Conservation (phyloP, 2,797 vertebrate genomes). For the Numenius phaeopus region DNA sequence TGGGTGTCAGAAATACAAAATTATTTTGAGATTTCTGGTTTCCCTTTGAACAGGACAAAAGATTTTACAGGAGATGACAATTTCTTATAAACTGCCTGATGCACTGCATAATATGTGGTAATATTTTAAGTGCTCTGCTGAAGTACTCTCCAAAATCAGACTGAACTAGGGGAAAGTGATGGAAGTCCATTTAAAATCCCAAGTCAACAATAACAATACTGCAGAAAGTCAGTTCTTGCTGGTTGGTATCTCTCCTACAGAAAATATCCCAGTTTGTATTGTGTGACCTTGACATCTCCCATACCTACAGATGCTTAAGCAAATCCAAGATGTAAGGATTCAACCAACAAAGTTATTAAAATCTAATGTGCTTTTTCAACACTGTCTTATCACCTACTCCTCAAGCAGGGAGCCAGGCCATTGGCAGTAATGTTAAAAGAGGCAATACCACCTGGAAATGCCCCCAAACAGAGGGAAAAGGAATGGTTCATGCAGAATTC, state of each 20-base stretch:
- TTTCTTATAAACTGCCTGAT: slow-evolving; percentile 7
- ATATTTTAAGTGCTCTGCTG: not conserved
- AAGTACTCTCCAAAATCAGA: not conserved
- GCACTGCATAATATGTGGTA: not conserved
- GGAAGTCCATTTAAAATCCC: not conserved
- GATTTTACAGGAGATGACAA: slow-evolving; percentile 29
- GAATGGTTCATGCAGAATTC: not conserved
- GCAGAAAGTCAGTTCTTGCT: not conserved
- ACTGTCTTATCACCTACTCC: not conserved
- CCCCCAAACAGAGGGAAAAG: not conserved
- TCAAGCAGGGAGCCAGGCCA: not conserved
- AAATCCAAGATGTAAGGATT: not conserved
- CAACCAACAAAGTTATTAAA: not conserved
- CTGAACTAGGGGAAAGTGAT: not conserved
- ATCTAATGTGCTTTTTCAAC: not conserved
- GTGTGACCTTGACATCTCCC: not conserved
- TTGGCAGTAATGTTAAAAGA: not conserved
- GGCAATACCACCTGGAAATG: not conserved
- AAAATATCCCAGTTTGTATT: not conserved
- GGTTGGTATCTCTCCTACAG: not conserved
- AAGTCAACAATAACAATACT: not conserved
- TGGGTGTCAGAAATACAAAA: slow-evolving; percentile 44
- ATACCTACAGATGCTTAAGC: not conserved
- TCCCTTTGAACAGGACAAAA: slow-evolving; percentile 37
- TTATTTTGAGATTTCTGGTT: slow-evolving; percentile 45